A percentile compares a stretch with the other conserved stretches of the same genome.
Evolutionary conservation across 2,888 invertebrate genomes (phyloP).

Genomic region (Aspidiotus rigidus): DNA sequence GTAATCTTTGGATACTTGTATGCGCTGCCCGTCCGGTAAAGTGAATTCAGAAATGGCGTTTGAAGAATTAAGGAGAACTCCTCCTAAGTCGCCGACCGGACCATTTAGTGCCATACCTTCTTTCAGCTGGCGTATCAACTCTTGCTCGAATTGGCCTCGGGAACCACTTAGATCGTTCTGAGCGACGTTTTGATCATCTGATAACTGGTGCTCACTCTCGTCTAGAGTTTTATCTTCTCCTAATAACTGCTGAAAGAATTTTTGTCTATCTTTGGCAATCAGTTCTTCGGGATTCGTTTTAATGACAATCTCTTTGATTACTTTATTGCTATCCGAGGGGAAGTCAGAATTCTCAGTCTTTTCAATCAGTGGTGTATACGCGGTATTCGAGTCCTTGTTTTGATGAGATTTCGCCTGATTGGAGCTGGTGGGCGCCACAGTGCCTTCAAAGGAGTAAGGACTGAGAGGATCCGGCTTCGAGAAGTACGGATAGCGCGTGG

Average conservation of each 20-base stretch:
- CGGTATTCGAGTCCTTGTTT: conserved; percentile 30
- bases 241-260: conserved; percentile 16
- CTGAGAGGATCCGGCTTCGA: neutral
- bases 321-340: neutral
- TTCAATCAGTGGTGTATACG: conserved; percentile 10
- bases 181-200: conserved; percentile 25
- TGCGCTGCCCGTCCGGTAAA: conserved; percentile 41
- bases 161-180: conserved; percentile 26
- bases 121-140: conserved; percentile 15
- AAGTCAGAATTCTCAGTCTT: conserved; percentile 14
- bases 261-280: conserved; percentile 25
- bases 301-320: conserved; percentile 30
- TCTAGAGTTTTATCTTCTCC: conserved; percentile 11
- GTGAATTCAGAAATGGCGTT: conserved; percentile 37
- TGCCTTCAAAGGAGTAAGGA: conserved; percentile 2
- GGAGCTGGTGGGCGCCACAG: neutral
- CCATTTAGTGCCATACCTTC: neutral
- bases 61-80: conserved; percentile 38
- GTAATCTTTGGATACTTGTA: conserved; percentile 35
- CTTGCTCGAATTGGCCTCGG: conserved; percentile 10
- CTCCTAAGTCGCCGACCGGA: conserved; percentile 28
- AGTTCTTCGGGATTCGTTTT: conserved; percentile 31
- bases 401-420: neutral
- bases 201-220: neutral
- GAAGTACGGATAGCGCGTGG: conserved; percentile 1